Conservation (phyloP, 1,140 invertebrate species). For the Macrocentrus cingulum region DNA sequence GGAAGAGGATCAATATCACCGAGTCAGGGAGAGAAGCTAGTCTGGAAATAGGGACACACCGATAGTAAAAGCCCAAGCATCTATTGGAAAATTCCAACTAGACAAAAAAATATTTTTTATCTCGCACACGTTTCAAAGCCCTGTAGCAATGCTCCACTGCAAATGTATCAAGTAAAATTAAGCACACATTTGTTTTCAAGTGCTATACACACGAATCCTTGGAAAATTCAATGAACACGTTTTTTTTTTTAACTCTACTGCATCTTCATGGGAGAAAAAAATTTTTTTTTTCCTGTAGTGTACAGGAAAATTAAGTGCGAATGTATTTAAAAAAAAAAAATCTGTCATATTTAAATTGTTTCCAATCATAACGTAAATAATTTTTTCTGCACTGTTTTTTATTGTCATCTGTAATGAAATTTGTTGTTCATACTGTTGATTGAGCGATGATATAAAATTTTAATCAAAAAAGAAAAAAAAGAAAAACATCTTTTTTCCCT, state of each 20-base stretch:
- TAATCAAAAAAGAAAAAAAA: no score
- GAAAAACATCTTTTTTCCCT: no score
- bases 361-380: no score
- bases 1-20: slow-evolving; percentile 54
- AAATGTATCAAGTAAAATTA: slow-evolving; percentile 7
- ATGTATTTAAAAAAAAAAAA: no score
- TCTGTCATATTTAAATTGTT: no score
- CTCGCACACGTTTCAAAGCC: not conserved
- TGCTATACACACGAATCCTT: not conserved
- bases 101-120: not conserved
- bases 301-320: no score
- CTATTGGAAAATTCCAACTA: not conserved
- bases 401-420: no score
- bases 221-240: not conserved
- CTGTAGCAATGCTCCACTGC: slow-evolving; percentile 24
- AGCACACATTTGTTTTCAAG: slow-evolving; percentile 8
- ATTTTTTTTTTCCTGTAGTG: no score
- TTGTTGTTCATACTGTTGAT: no score
- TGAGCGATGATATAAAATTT: no score
- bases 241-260: not conserved
- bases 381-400: no score
- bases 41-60: slow-evolving; percentile 38
- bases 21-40: slow-evolving; percentile 43
- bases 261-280: not conserved
- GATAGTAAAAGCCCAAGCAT: not conserved